Percentiles rank a stretch among this genome's conserved stretches.
phyloP scores from a whole-genome alignment of 1,140 invertebrate genomes.

The Tetraneura akinire region DNA sequence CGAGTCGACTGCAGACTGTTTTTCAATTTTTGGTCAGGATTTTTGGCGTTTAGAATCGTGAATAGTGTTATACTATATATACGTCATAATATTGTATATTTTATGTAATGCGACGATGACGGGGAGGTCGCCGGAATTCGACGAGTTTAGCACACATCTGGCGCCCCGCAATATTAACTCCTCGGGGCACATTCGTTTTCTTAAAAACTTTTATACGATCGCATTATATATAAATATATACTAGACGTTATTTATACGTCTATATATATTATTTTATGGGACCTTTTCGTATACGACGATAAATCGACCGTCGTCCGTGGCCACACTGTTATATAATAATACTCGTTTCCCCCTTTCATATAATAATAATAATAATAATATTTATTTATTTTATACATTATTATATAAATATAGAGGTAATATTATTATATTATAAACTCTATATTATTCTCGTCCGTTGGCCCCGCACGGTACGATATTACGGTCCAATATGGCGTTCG shows the following conservation, averaged over 20 bases:
- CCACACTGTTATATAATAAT: background rate
- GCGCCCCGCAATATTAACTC: constrained; percentile 48
- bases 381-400: no score
- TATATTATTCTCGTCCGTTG: no score
- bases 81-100: no score
- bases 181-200: constrained; percentile 25
- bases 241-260: no score
- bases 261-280: background rate
- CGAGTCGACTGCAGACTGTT: background rate
- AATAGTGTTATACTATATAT: no score
- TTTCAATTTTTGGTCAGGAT: background rate
- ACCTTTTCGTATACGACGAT: constrained; percentile 3
- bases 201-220: constrained; percentile 46
- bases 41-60: background rate
- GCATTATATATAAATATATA: background rate
- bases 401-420: no score
- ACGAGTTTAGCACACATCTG: constrained; percentile 32
- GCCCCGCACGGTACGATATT: no score
- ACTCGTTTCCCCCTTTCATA: background rate
- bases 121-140: background rate
- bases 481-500: no score
- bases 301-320: constrained; percentile 3
- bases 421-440: no score
- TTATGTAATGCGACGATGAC: background rate
- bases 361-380: background rate